Conservation (phyloP, 2,888 invertebrate genomes). For the Pammene fasciana region DNA sequence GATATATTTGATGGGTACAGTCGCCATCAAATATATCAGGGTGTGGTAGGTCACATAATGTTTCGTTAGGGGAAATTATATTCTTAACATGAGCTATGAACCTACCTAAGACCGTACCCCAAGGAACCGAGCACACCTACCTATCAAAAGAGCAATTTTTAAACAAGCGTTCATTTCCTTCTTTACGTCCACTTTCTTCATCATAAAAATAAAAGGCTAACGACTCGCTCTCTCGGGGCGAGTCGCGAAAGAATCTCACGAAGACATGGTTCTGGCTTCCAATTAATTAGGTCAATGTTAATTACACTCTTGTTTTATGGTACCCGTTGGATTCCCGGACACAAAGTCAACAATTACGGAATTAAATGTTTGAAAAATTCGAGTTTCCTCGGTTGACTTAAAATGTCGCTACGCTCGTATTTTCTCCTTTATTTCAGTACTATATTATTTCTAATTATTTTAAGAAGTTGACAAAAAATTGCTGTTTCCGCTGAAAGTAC, state of each 20-base stretch:
- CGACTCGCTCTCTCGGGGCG: slow-evolving; percentile 25
- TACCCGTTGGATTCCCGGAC: slow-evolving; percentile 27
- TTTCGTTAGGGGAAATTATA: no score
- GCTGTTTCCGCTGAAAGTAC: no score
- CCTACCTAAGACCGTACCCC: not conserved
- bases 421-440: not conserved
- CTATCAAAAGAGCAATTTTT: slow-evolving; percentile 16
- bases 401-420: not conserved
- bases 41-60: no score
- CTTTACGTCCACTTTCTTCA: slow-evolving; percentile 28
- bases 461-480: not conserved
- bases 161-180: slow-evolving; percentile 32
- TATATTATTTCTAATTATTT: not conserved
- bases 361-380: slow-evolving; percentile 13
- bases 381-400: not conserved
- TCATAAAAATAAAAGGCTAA: slow-evolving; percentile 38
- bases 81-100: no score
- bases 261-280: slow-evolving; percentile 30
- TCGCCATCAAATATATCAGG: no score
- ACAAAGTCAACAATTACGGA: slow-evolving; percentile 33
- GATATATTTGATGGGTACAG: no score
- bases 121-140: not conserved
- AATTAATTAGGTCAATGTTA: slow-evolving; percentile 41
- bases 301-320: slow-evolving; percentile 38
- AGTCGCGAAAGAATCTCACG: slow-evolving; percentile 31